Conservation (phyloP, 2,113 vertebrate species). For the Laterallus jamaicensis region DNA sequence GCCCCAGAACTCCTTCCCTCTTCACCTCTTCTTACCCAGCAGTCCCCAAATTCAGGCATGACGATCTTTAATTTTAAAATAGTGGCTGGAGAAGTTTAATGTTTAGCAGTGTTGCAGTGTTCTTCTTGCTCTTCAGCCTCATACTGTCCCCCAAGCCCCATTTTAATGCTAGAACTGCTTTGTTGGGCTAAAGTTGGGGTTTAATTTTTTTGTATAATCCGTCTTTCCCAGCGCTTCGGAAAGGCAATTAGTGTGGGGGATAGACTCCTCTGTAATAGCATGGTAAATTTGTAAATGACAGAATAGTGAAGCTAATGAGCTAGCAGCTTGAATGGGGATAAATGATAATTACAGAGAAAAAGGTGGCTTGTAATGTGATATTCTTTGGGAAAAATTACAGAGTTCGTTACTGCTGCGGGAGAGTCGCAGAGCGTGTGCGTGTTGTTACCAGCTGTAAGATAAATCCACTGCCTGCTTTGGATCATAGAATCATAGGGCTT, state of each 20-base stretch:
- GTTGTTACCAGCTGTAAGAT: not conserved
- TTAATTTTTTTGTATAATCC: not conserved
- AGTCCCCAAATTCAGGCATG: not conserved
- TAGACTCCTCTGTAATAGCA: not conserved
- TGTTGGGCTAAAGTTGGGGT: not conserved
- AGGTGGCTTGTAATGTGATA: constrained; percentile 14
- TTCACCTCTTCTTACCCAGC: not conserved
- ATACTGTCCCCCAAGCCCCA: not conserved
- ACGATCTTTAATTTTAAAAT: not conserved
- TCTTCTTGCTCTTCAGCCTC: not conserved
- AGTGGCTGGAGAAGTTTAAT: not conserved
- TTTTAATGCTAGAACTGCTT: not conserved
- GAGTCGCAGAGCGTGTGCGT: not conserved
- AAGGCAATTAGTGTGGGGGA: constrained; percentile 18
- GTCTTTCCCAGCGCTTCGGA: not conserved
- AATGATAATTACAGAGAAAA: constrained; percentile 44
- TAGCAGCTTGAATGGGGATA: constrained; percentile 35
- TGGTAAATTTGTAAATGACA: constrained; percentile 36
- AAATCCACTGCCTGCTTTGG: not conserved
- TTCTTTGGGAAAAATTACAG: constrained; percentile 8
- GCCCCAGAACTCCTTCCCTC: not conserved
- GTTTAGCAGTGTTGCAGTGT: not conserved
- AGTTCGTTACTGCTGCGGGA: not conserved
- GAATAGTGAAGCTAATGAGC: constrained; percentile 4
- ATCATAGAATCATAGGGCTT: too few relatives aligned